Evolutionary conservation across 2,113 vertebrate species (phyloP), one percentile per base, ranked within the genome.

Genomic region (Sander lucioperca): DNA sequence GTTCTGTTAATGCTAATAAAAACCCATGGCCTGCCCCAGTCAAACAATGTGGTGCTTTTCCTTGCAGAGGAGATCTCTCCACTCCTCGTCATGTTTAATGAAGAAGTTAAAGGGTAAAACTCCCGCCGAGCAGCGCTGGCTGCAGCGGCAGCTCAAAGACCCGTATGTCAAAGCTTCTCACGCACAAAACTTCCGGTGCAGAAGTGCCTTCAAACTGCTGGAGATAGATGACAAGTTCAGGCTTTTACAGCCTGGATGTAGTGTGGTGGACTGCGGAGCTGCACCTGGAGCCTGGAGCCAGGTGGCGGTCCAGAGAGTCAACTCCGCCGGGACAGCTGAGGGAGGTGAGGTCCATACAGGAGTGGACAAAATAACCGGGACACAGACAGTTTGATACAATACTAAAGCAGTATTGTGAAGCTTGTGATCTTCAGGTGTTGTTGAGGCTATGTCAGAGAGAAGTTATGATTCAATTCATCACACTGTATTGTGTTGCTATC

Each of bases 231-330:
- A 96, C 57, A 96, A 92, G 82, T 89, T 96, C 57, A 27, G 13
- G 3, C 78, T 99, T 10, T 91, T 99, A 13, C 87, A 61, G 30
- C 97, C 98, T 0, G 98, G 98, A 0, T 27, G 93, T 5, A 91
- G 89, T 0, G 97, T 99, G 62, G 89, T 99, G 7, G 98, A 99
- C 91, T 99, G 97, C 0, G 98, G 98, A 1, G 96, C 97, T 0
- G 98, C 98, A 0, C 98, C 97, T 0, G 98, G 98, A 39, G 97
- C 97, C 1, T 99, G 98, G 98, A 98, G 97, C 84, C 98, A 99
- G 93, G 96, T 99, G 74, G 96, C 96, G 0, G 96, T 97, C 8
- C 93, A 95, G 36, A 96, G 93, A 63, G 97, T 99, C 83, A 99
- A 98, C 11, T 96, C 97, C 1, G 76, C 92, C 19, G 96, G 96